phyloP scores from a whole-genome alignment of 2,888 invertebrate species.

The Dynastes grantii region DNA sequence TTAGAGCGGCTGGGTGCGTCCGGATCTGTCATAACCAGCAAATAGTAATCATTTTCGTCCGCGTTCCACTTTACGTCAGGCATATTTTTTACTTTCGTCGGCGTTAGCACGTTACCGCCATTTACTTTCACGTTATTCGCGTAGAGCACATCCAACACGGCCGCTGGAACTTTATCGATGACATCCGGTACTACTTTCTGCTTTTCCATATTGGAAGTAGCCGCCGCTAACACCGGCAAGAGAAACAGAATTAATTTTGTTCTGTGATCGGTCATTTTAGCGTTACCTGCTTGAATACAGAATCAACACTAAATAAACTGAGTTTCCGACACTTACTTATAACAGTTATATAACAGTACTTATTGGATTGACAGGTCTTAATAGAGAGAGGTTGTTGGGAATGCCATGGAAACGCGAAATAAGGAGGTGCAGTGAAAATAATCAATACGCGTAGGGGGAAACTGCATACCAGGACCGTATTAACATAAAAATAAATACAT shows the following conservation, averaged over 20 bases:
- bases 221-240: conserved; percentile 25
- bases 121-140: conserved; percentile 54
- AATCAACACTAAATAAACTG: conserved; percentile 1
- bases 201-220: conserved; percentile 55
- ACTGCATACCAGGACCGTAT: too few relatives aligned
- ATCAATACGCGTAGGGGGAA: not conserved
- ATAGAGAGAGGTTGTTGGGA: conserved; percentile 6
- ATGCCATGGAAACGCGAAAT: not conserved
- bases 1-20: conserved; percentile 83
- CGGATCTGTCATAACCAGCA: conserved; percentile 77
- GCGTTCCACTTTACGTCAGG: conserved; percentile 63
- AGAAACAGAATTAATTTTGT: conserved; percentile 31
- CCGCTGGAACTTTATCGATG: conserved; percentile 53
- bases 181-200: conserved; percentile 57
- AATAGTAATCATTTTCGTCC: conserved; percentile 61
- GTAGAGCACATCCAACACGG: conserved; percentile 53
- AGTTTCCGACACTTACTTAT: not conserved
- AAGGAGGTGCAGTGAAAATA: not conserved
- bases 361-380: not conserved
- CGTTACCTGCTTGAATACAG: conserved; percentile 38
- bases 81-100: conserved; percentile 61
- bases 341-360: not conserved
- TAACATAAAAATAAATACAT: too few relatives aligned
- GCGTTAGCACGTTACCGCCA: conserved; percentile 61
- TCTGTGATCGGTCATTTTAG: conserved; percentile 20